phyloP scores from a whole-genome alignment of 2,113 vertebrate genomes.

The Rhodinocichla rosea region DNA sequence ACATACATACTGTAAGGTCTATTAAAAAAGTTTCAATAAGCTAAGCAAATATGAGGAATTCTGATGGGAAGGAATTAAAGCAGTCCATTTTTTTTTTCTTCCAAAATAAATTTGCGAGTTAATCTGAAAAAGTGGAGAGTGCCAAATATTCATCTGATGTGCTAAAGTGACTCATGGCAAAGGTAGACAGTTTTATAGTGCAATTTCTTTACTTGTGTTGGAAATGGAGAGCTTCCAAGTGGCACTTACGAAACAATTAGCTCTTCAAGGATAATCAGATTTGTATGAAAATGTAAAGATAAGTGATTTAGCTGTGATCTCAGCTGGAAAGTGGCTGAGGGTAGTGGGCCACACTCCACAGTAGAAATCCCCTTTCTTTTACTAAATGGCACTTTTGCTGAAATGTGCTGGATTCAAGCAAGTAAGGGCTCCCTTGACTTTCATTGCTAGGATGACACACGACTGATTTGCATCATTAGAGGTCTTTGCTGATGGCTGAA shows the following conservation, averaged over 20 bases:
- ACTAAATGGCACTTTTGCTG: slow-evolving; percentile 27
- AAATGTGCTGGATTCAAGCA: slow-evolving; percentile 9
- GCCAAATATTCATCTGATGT: slow-evolving; percentile 29
- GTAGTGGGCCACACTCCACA: neutral
- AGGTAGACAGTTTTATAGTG: slow-evolving; percentile 60
- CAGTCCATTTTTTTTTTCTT: neutral
- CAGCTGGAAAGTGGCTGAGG: slow-evolving; percentile 25
- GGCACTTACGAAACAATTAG: slow-evolving; percentile 60
- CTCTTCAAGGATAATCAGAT: slow-evolving; percentile 56
- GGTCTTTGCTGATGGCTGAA: slow-evolving; percentile 1
- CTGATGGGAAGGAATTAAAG: slow-evolving; percentile 32
- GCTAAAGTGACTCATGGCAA: slow-evolving; percentile 36
- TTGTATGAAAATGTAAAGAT: slow-evolving; percentile 53
- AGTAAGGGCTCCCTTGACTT: slow-evolving; percentile 24
- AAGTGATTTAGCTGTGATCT: slow-evolving; percentile 54
- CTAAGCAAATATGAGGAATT: slow-evolving; percentile 11
- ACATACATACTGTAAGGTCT: neutral
- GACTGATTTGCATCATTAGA: slow-evolving; percentile 36
- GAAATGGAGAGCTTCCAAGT: slow-evolving; percentile 56
- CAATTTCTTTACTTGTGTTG: slow-evolving; percentile 45
- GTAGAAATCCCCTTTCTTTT: slow-evolving; percentile 7
- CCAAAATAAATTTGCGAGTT: slow-evolving; percentile 24
- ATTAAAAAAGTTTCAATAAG: slow-evolving; percentile 14
- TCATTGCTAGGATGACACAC: slow-evolving; percentile 20
- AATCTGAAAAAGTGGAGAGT: slow-evolving; percentile 21